Evolutionary conservation across 2,113 vertebrate genomes (phyloP).

Genomic region (Elephantulus edwardii): DNA sequence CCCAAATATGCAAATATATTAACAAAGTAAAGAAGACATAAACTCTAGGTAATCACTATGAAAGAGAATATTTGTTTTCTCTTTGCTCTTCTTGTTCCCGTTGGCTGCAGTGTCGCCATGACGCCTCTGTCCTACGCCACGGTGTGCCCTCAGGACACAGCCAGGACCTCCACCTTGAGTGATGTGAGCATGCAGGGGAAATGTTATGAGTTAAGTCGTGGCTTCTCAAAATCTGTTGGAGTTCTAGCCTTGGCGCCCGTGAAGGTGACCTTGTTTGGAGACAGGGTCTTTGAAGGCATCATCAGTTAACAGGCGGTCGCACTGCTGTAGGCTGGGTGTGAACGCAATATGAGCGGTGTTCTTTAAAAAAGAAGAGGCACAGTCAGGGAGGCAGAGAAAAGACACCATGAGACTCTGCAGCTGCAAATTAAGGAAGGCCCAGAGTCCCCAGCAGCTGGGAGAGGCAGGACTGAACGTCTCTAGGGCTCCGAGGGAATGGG

Average conservation of each 20-base stretch:
- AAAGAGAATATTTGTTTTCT: too few relatives aligned
- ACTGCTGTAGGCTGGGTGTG: background rate
- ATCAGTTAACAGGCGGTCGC: background rate
- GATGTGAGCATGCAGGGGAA: background rate
- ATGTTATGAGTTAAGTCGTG: background rate
- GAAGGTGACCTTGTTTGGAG: background rate
- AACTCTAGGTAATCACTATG: too few relatives aligned
- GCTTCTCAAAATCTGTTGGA: background rate
- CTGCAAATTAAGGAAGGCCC: too few relatives aligned
- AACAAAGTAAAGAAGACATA: too few relatives aligned
- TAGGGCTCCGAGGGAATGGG: background rate
- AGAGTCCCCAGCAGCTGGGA: background rate
- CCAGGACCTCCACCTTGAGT: background rate
- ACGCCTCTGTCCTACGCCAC: too few relatives aligned
- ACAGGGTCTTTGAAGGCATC: background rate
- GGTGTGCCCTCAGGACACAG: too few relatives aligned
- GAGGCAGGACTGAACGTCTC: background rate
- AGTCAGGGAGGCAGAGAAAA: background rate
- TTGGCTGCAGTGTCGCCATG: too few relatives aligned
- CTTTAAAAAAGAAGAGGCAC: background rate
- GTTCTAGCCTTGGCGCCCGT: background rate
- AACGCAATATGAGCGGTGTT: background rate
- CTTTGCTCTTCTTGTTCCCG: too few relatives aligned
- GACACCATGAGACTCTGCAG: background rate
- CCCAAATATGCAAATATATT: too few relatives aligned